These are phyloP conservation scores for Cataglyphis cursor DNA, from an alignment of 2,888 invertebrate species.

Conservation along the genomic window DNA sequence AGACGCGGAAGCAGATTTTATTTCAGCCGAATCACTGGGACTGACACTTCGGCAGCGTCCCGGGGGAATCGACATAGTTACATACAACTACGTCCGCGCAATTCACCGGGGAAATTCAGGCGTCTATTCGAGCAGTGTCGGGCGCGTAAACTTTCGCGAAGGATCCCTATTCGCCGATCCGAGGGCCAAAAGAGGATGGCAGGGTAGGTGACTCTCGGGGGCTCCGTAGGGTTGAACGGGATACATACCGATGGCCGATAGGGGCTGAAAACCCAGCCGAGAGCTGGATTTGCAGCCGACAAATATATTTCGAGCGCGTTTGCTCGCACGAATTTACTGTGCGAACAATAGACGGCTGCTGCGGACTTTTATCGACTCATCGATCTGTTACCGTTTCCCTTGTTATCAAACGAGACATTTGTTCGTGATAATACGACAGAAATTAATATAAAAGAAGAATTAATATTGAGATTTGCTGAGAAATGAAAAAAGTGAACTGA, in stretches of 20 bases:
- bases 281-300: constrained; percentile 69
- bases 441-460: neutral
- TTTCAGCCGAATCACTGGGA: constrained; percentile 75
- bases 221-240: constrained; percentile 59
- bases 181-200: constrained; percentile 62
- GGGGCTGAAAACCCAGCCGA: constrained; percentile 67
- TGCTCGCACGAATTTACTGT: constrained; percentile 57
- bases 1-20: constrained; percentile 71
- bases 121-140: constrained; percentile 74
- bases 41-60: constrained; percentile 69
- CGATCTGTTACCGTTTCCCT: constrained; percentile 21
- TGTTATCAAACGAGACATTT: neutral
- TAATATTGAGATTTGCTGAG: no score
- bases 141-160: constrained; percentile 79
- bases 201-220: constrained; percentile 62
- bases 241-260: constrained; percentile 67
- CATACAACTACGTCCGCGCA: constrained; percentile 68
- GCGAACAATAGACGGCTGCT: constrained; percentile 42
- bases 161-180: constrained; percentile 70
- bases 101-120: constrained; percentile 82
- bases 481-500: neutral
- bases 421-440: constrained; percentile 11
- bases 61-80: constrained; percentile 68
- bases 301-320: constrained; percentile 67
- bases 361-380: constrained; percentile 48